These are phyloP conservation scores for Trissoscelio sp. DNA, from an alignment of 2,888 invertebrate species.

Conservation along the genomic window DNA sequence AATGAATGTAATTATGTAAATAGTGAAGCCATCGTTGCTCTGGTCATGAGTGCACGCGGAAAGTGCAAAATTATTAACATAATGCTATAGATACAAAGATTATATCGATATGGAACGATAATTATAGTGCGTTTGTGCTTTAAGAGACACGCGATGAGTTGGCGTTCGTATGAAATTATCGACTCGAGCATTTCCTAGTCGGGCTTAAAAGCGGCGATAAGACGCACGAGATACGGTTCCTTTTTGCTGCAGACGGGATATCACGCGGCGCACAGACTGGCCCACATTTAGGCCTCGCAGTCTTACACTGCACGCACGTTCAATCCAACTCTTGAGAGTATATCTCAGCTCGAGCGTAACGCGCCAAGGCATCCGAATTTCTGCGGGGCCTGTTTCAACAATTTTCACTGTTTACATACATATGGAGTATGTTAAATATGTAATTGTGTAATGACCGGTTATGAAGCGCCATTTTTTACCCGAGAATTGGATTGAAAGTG, in stretches of 20 bases:
- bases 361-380: constrained; percentile 75
- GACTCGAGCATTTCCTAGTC: constrained; percentile 66
- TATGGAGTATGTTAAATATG: constrained; percentile 53
- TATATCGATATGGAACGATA: constrained; percentile 64
- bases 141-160: constrained; percentile 69
- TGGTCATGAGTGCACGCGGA: constrained; percentile 58
- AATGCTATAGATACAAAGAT: constrained; percentile 60
- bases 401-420: constrained; percentile 33
- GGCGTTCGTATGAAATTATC: constrained; percentile 65
- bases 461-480: neutral
- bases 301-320: constrained; percentile 55
- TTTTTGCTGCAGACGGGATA: constrained; percentile 54
- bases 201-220: constrained; percentile 62
- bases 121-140: constrained; percentile 66
- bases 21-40: constrained; percentile 39
- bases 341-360: constrained; percentile 68
- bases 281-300: constrained; percentile 62
- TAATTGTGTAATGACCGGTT: constrained; percentile 53
- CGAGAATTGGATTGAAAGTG: neutral
- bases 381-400: constrained; percentile 58
- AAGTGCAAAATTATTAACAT: constrained; percentile 68
- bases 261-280: constrained; percentile 51
- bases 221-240: constrained; percentile 64
- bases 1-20: constrained; percentile 62
- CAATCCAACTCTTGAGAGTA: neutral